These are phyloP conservation scores for Eilema griseolum DNA, from an alignment of 2,888 invertebrate species.

Conservation along the genomic window DNA sequence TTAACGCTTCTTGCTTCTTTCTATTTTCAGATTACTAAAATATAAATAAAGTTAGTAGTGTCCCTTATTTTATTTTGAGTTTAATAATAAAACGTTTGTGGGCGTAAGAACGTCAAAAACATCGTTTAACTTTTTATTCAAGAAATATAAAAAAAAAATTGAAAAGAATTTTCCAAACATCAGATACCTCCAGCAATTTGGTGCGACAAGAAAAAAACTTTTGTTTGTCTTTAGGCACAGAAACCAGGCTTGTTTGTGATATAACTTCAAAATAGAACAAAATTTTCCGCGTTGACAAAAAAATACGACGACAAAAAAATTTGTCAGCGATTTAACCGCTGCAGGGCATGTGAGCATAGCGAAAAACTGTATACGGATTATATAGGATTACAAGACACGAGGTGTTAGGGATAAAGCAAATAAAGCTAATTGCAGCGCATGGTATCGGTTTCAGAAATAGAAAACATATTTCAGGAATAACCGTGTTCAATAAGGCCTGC, in stretches of 20 bases:
- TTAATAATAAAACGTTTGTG: neutral
- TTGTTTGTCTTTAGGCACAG: neutral
- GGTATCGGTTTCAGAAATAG: neutral
- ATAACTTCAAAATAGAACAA: constrained; percentile 2
- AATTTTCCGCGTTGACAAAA: constrained; percentile 2
- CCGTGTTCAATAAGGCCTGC: too few species aligned
- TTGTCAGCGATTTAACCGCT: constrained; percentile 9
- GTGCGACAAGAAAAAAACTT: constrained; percentile 6
- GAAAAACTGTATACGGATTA: constrained; percentile 10
- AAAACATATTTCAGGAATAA: neutral
- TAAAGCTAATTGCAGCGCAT: neutral
- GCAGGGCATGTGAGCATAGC: constrained; percentile 7
- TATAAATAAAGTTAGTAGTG: too few species aligned
- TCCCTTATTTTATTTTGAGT: neutral
- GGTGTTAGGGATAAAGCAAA: neutral
- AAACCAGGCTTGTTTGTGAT: neutral
- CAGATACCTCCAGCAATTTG: neutral
- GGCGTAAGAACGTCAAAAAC: neutral
- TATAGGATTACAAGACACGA: neutral
- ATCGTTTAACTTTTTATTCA: neutral
- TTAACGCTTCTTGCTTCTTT: too few species aligned
- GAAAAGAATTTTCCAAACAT: neutral
- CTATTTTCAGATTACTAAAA: too few species aligned
- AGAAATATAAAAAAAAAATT: neutral
- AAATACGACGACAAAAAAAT: constrained; percentile 18